Percentiles rank a stretch among this genome's conserved stretches.
These are phyloP conservation scores for Paguma larvata DNA, from an alignment of 2,797 vertebrate genomes.

Conservation along the genomic window DNA sequence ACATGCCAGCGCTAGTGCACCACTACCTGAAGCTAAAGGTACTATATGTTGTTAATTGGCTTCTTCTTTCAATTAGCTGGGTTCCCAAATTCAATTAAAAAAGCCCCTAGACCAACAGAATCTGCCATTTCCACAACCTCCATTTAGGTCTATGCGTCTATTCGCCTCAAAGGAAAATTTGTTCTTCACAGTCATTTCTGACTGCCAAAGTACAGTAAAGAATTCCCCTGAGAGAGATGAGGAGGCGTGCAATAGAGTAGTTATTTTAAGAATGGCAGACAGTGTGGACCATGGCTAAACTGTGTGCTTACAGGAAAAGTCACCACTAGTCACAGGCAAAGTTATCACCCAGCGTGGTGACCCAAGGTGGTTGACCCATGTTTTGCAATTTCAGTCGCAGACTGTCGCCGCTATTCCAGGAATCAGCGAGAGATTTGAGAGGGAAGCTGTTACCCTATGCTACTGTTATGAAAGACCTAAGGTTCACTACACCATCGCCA, in stretches of 20 bases:
- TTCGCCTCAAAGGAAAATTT: not conserved
- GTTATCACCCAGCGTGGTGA: not conserved
- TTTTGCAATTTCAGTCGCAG: not conserved
- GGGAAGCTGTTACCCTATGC: not conserved
- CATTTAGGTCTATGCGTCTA: not conserved
- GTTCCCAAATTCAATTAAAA: not conserved
- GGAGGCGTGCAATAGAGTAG: not conserved
- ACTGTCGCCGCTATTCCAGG: not conserved
- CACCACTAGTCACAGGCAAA: not conserved
- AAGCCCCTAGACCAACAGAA: not conserved
- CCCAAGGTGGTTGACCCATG: not conserved
- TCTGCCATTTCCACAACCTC: not conserved
- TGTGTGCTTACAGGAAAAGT: not conserved
- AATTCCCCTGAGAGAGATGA: not conserved
- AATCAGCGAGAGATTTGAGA: not conserved
- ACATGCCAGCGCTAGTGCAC: rapidly evolving
- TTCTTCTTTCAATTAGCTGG: not conserved
- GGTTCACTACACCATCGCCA: not conserved
- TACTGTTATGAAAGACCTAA: not conserved
- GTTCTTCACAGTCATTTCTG: not conserved
- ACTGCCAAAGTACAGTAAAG: not conserved
- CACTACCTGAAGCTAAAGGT: not conserved
- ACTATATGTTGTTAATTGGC: not conserved
- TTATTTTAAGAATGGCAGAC: not conserved
- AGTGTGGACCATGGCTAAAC: not conserved